A percentile compares a stretch with the other conserved stretches of the same genome.
Evolutionary conservation across 2,113 vertebrate genomes (phyloP).

Genomic region (Calcarius ornatus): DNA sequence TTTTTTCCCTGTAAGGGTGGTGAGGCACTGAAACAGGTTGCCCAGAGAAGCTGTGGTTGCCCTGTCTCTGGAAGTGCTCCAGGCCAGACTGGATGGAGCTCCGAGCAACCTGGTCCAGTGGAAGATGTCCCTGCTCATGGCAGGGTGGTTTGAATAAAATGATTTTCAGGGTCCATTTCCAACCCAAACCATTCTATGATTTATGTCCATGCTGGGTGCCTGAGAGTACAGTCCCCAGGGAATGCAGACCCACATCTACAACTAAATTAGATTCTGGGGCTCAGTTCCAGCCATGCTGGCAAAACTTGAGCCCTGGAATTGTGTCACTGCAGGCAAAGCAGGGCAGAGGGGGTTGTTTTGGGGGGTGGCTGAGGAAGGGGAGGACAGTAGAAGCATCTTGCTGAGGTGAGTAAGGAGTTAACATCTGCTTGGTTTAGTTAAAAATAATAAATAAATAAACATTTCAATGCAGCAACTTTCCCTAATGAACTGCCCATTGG

Average conservation of each 20-base stretch:
- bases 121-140: background rate
- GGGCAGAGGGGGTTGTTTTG: background rate
- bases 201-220: background rate
- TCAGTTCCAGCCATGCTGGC: background rate
- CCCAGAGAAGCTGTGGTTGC: background rate
- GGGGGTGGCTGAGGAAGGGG: background rate
- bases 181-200: background rate
- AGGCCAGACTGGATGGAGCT: background rate
- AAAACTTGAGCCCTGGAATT: background rate
- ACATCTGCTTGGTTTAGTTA: background rate
- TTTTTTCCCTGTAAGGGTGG: background rate
- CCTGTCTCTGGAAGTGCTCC: background rate
- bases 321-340: background rate
- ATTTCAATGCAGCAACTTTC: conserved; percentile 17
- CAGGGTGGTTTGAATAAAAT: rapidly evolving
- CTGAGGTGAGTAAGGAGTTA: background rate
- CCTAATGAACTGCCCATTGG: conserved; percentile 53
- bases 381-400: background rate
- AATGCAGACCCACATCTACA: background rate
- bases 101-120: background rate
- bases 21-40: background rate
- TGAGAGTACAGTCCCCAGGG: background rate
- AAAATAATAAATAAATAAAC: background rate
- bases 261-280: background rate
- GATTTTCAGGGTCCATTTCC: background rate